These are phyloP conservation scores for Darevskia mixta DNA, from an alignment of 2,797 vertebrate genomes.

Conservation along the genomic window DNA sequence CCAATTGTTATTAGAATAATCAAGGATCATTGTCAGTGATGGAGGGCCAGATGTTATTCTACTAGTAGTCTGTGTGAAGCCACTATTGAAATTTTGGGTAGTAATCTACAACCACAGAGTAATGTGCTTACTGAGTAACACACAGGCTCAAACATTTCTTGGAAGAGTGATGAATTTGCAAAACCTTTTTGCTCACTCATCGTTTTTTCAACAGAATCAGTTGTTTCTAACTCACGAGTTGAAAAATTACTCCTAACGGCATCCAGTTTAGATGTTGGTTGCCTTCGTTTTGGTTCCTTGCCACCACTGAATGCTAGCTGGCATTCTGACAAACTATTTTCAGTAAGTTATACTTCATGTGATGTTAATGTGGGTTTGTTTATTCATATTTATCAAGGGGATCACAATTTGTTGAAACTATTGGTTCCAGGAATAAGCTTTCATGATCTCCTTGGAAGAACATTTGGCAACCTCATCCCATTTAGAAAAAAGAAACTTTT, in stretches of 20 bases:
- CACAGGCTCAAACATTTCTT: slow-evolving; percentile 6
- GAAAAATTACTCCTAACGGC: slow-evolving; percentile 49
- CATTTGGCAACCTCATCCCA: slow-evolving; percentile 53
- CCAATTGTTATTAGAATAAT: slow-evolving; percentile 1
- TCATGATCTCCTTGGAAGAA: slow-evolving; percentile 63
- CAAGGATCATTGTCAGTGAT: background rate
- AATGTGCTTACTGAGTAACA: slow-evolving; percentile 4
- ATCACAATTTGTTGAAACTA: slow-evolving; percentile 72
- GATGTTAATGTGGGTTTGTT: slow-evolving; percentile 71
- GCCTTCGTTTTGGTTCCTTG: slow-evolving; percentile 62
- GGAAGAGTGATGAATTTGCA: slow-evolving; percentile 18
- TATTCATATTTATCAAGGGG: slow-evolving; percentile 72
- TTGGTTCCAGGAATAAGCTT: slow-evolving; percentile 71
- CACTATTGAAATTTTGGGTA: slow-evolving; percentile 1
- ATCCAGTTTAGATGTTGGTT: slow-evolving; percentile 2
- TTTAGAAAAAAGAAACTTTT: background rate
- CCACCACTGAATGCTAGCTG: slow-evolving; percentile 70
- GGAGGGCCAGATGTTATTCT: slow-evolving; percentile 1
- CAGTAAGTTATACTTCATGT: slow-evolving; percentile 65
- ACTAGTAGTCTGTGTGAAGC: background rate
- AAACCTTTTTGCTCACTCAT: slow-evolving; percentile 11
- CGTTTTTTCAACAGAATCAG: background rate
- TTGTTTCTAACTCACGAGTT: slow-evolving; percentile 16
- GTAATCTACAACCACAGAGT: background rate
- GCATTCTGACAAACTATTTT: slow-evolving; percentile 73